Evolutionary conservation across 2,797 vertebrate genomes (phyloP).

Genomic region (Sphenopsis melanotis): DNA sequence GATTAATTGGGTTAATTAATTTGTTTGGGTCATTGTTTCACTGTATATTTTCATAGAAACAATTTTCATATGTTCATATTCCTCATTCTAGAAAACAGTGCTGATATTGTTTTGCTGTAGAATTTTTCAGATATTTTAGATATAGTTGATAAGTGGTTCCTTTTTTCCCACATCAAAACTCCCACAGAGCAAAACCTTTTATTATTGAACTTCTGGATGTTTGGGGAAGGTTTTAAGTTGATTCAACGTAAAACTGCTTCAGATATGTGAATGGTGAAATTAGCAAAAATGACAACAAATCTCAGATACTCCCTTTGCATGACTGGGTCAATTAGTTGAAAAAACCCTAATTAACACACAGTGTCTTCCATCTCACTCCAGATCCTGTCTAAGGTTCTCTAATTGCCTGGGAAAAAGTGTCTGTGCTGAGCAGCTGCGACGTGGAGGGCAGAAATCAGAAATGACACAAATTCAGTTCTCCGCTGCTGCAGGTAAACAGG

Average conservation of each 20-base stretch:
- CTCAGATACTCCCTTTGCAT: not conserved
- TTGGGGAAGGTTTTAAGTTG: not conserved
- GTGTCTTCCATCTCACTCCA: not conserved
- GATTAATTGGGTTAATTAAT: not conserved
- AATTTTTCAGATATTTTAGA: not conserved
- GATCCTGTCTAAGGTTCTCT: not conserved
- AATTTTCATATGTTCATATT: not conserved
- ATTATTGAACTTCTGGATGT: not conserved
- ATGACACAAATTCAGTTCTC: not conserved
- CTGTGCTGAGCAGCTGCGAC: accelerated
- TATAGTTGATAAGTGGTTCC: not conserved
- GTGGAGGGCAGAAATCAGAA: not conserved
- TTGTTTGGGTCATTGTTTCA: not conserved
- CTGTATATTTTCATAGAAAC: not conserved
- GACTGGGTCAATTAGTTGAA: not conserved
- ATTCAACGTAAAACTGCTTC: not conserved
- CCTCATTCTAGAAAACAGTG: not conserved
- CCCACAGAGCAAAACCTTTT: not conserved
- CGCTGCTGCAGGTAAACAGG: not conserved
- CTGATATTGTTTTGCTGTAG: not conserved
- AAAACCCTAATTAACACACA: not conserved
- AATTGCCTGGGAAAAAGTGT: not conserved
- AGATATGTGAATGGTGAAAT: not conserved
- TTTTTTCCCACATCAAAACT: not conserved
- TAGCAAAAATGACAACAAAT: not conserved